Conservation (phyloP, 2,797 vertebrate genomes). For the Rhinella marina region DNA sequence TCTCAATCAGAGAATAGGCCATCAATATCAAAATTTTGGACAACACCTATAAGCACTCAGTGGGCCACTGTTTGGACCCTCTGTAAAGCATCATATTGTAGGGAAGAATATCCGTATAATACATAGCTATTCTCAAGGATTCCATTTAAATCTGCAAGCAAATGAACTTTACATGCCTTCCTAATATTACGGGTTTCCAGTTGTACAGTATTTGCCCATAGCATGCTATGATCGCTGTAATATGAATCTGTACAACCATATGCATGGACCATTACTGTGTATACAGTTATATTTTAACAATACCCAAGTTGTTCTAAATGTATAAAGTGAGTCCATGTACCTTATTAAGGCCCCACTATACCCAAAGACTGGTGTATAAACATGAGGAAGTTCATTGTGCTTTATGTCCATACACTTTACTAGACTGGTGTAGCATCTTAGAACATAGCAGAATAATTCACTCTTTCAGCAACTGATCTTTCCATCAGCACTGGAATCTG, state of each 20-base stretch:
- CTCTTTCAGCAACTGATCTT: neutral
- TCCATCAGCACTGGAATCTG: slow-evolving; percentile 1
- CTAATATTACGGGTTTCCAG: no score
- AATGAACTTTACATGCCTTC: no score
- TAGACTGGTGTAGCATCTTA: neutral
- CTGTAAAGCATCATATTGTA: no score
- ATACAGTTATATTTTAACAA: neutral
- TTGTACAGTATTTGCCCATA: no score
- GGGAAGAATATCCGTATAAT: no score
- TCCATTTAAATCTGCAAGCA: no score
- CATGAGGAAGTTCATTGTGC: neutral
- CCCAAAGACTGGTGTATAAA: neutral
- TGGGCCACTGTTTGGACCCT: no score
- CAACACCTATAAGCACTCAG: no score
- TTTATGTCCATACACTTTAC: neutral
- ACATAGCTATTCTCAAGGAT: no score
- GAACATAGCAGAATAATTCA: neutral
- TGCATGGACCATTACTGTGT: neutral
- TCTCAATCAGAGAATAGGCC: no score
- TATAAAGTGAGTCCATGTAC: neutral
- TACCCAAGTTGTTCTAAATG: neutral
- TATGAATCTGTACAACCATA: neutral
- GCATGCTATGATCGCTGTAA: no score
- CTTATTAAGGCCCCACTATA: neutral
- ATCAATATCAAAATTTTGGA: no score